Evolutionary conservation across 2,113 vertebrate species (phyloP), one percentile per base, ranked within the genome.

Genomic region (Onychorhynchus coronatus): DNA sequence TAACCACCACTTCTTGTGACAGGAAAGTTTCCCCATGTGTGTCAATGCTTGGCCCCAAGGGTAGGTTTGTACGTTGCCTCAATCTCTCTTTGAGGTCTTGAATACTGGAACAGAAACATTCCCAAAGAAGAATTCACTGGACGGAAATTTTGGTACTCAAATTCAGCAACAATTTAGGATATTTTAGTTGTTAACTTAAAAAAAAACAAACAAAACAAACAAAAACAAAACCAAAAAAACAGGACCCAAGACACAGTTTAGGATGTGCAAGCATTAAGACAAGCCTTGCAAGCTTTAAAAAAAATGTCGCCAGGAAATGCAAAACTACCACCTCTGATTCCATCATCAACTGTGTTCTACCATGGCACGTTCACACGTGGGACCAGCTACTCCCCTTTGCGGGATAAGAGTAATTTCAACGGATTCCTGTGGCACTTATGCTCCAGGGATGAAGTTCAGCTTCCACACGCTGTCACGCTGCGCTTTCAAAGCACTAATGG

Each of bases 11-110:
- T 95, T 99, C 99, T 85, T 99, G 99, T 4, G 99, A 99, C 31
- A 99, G 98, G 65, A 99, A 99, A 12, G 99, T 99, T 97, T 99
- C 99, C 67, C 99, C 99, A 2, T 99, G 99, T 56, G 99, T 99
- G 95, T 99, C 99, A 59, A 99, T 99, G 91, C 99, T 99, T 62
- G 99, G 99, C 58, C 99, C 99, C 94, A 99, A 74, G 3, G 99
- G 97, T 63, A 99, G 97, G 93, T 99, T 99, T 77, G 99, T 99
- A 91, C 99, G 98, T 88, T 99, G 99, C 95, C 99, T 98, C 97
- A 99, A 98, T 95, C 99, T 98, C 96, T 99, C 99, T 97, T 99
- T 99, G 85, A 99, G 98, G 90, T 99, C 99, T 97, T 99, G 99
- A 97, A 99, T 99, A 77, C 99, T 99, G 96, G 33, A 90, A 94